Conservation (phyloP, 2,888 invertebrate species). For the Lathronympha strigana region DNA sequence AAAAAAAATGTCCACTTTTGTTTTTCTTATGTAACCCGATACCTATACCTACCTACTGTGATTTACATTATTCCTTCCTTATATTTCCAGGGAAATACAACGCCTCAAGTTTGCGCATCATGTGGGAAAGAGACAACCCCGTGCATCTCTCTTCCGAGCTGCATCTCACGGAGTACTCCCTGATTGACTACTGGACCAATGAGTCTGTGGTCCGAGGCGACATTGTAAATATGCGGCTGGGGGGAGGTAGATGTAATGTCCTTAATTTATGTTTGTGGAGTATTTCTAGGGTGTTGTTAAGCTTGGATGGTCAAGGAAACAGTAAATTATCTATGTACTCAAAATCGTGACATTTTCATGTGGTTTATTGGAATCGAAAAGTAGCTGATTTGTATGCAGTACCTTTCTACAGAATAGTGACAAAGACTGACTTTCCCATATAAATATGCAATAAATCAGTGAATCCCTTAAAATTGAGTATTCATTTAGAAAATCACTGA, state of each 20-base stretch:
- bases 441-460: too few species aligned
- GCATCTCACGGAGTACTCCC: conserved; percentile 91
- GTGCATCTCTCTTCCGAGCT: conserved; percentile 90
- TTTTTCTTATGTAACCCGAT: neutral
- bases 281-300: conserved; percentile 36
- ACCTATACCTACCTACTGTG: neutral
- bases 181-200: conserved; percentile 89
- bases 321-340: neutral
- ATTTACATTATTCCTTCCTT: conserved; percentile 30
- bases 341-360: neutral
- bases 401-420: conserved; percentile 1
- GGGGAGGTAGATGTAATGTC: conserved; percentile 87
- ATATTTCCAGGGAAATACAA: conserved; percentile 90
- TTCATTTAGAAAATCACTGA: too few species aligned
- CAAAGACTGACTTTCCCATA: too few species aligned
- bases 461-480: too few species aligned
- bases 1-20: too few species aligned
- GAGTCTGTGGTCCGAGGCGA: conserved; percentile 88
- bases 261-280: conserved; percentile 54
- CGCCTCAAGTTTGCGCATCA: conserved; percentile 88
- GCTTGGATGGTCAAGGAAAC: neutral
- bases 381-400: too few species aligned
- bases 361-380: too few species aligned
- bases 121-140: conserved; percentile 90
- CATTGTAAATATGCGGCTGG: conserved; percentile 86